Base-by-base conservation (phyloP, 2,113 vertebrate genomes). In the Arvicanthis niloticus region DNA sequence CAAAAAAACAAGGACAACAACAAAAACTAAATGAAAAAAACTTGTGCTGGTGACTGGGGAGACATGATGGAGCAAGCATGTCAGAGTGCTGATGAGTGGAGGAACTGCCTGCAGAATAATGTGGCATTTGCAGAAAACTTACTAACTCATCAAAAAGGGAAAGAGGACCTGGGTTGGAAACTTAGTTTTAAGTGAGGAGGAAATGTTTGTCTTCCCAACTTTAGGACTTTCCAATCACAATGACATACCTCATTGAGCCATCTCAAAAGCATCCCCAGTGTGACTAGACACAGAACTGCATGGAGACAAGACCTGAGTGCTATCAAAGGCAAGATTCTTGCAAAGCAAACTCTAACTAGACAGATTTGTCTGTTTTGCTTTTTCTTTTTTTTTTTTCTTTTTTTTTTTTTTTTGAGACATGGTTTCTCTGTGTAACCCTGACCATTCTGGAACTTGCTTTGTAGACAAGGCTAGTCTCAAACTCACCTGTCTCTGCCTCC, bases 241-340 rank as follows among this genome's bases (percentile, higher is more conserved):
- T 34, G 40, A 80, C 17, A 53, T 22, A 94, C 7, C 15, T 76
- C 58, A 82, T 72, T 53, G 89, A 92, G 75, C 22, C 51, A 96
- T 81, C 70, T 87, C 45, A 56, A 67, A 95, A 76, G 31, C 7
- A 0, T 15, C 90, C 94, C 96, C 88, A 88, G 94, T 95, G 15
- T 91, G 91, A 75, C 86, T 42, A 91, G 53, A 94, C 58, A 78
- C 1, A 92, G 82, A 97, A 94, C 31, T 92, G 42, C 70, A 89
- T 73, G 17, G 5, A 92, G 86, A 62, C 91, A 77, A 88, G 62
- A 70, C 91, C 45, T 56, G 91, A 91, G 34, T 68, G 13, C 76
- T 45, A 40, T 53, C 86, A 76, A 91, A 82, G 21, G 65, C 1
- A 75, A 34, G 34, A 80, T 70, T 58, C 86, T 51, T 91, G 86